Base-by-base conservation (phyloP, 2,113 vertebrate genomes). In the Gasterosteus aculeatus region DNA sequence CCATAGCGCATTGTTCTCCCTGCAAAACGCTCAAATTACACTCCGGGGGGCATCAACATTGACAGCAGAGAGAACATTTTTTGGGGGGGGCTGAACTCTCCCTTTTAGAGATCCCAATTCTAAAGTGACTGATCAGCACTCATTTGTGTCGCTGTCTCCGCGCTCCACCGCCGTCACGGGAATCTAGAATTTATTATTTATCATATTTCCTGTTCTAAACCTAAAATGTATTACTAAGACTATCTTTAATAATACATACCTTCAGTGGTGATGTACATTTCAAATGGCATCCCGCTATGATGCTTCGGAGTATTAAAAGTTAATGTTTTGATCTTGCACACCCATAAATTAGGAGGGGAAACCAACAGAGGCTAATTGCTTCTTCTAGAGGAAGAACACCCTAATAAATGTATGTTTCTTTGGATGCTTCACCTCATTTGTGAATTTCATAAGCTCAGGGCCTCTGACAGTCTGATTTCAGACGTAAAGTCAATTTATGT, bases 401-500 rank as follows among this genome's bases (percentile, higher is more conserved):
- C 61, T 57, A 33, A 70, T 77, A 56, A 80, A 88, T 85, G 44
- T 33, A 58, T 71, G 65, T 78, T 80, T 85, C 49, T 78, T 73
- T 70, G 46, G 69, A 69, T 78, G 63, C 19, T 39, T 64, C 31
- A 14, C 22, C 65, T 81, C 18, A 53, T 73, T 72, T 57, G 56
- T 78, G 69, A 61, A 29, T 82, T 49, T 83, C 81, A 19, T 26
- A 22, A 77, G 68, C 62, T 72, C 38, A 19, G 6, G 10, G 56
- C 57, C 15, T 85, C 10, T 85, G 82, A 80, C 63, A 51, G 67
- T 1, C 3, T 86, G 33, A 84, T 75, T 69, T 65, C 29, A 42
- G 85, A 85, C 56, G 66, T 29, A 82, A 85, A 86, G 61, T 89
- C 82, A 75, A 89, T 89, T 82, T 31, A 59, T 75, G 57, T 72